Percentiles rank a stretch among this genome's conserved stretches.
Evolutionary conservation across 1,140 invertebrate species (phyloP).

Genomic region (Bombus breviceps): DNA sequence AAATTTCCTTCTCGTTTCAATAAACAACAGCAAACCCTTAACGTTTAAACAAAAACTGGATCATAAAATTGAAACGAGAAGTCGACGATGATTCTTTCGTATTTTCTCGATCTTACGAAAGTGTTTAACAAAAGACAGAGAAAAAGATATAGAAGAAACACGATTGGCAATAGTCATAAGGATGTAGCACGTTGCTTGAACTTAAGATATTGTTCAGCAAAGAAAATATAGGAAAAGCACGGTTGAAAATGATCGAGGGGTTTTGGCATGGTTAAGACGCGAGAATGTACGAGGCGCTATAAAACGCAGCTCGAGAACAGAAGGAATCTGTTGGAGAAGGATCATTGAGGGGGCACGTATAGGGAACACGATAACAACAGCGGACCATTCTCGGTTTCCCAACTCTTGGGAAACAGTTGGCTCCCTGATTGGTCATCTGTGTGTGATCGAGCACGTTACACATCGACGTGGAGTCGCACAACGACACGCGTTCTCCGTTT

Average conservation of each 20-base stretch:
- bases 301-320: slow-evolving; percentile 35
- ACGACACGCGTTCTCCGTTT: slow-evolving; percentile 50
- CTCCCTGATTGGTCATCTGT: slow-evolving; percentile 62
- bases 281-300: slow-evolving; percentile 15
- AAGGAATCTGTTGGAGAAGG: slow-evolving; percentile 25
- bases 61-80: not conserved
- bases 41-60: no score
- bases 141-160: no score
- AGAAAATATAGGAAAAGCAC: not conserved
- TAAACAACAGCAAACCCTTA: no score
- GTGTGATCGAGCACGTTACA: slow-evolving; percentile 56
- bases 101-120: no score
- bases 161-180: no score
- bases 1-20: no score
- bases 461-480: slow-evolving; percentile 39
- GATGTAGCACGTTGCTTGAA: no score
- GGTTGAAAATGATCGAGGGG: not conserved
- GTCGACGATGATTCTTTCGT: no score
- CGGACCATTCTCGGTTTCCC: slow-evolving; percentile 42
- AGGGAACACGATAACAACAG: slow-evolving; percentile 37
- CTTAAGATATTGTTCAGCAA: no score
- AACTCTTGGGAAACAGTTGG: slow-evolving; percentile 55
- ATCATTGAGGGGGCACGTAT: slow-evolving; percentile 12
- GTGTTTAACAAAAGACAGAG: no score
- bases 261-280: not conserved